Base-by-base conservation (phyloP, 2,113 vertebrate genomes). In the Corapipo altera region DNA sequence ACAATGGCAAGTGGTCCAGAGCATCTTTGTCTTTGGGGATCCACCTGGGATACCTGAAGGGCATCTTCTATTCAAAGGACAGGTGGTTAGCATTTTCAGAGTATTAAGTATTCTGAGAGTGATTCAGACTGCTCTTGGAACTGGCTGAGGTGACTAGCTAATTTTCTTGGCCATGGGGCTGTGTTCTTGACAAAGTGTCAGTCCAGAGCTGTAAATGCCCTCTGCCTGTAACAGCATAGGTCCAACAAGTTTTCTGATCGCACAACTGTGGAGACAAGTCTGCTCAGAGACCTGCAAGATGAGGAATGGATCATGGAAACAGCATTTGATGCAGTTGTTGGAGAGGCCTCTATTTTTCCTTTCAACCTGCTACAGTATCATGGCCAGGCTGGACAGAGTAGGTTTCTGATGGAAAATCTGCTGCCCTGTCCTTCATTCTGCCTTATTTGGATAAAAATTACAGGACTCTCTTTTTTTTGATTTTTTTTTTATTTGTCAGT, bases 381-480 rank as follows among this genome's bases (percentile, higher is more conserved):
- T 65, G 67, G 65, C 73, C 84, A 89, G 52, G 57, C 67, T 88
- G 75, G 48, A 32, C 44, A 44, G 22, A 30, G 64, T 67, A 85
- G 22, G 15, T 85, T 95, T 95, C 51, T 1, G 7, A 9, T 61
- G 72, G 64, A 93, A 93, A 52, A 88, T 88, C 35, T 86, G 20
- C 59, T 83, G 21, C 59, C 51, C 54, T 67, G 59, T 83, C 33
- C 39, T 94, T 77, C 22, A 30, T 69, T 92, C 39, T 95, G 69
- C 44, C 44, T 83, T 94, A 69, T 77, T 61, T 83, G 65, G 72
- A 52, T 73, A 75, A 91, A 85, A 96, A 48, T 41, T 66, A 59
- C 6, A 37, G 12, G 10, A 8, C 30, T 77, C 15, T 44, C 20
- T 6, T 44, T 43, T 79, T 64, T 33, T 55, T 12, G 22, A 44